These are phyloP conservation scores for Peribatodes rhomboidaria DNA, from an alignment of 2,888 invertebrate species.

Conservation along the genomic window DNA sequence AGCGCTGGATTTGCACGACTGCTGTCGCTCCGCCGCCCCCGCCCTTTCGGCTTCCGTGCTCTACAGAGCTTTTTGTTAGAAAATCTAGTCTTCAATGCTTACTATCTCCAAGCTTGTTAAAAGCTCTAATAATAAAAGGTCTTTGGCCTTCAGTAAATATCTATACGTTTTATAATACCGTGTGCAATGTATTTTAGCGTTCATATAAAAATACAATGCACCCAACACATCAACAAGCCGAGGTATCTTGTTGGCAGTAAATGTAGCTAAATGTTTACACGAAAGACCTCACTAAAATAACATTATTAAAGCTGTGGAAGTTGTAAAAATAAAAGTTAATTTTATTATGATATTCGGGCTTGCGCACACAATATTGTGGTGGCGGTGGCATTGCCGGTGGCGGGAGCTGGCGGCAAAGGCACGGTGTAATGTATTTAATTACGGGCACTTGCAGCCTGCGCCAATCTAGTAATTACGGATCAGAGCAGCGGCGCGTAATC, in stretches of 20 bases:
- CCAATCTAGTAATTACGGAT: slow-evolving; percentile 83
- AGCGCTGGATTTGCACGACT: slow-evolving; percentile 71
- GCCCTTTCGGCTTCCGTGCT: slow-evolving; percentile 48
- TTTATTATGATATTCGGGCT: slow-evolving; percentile 31
- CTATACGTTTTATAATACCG: not conserved
- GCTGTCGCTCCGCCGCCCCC: slow-evolving; percentile 56
- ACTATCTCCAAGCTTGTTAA: not conserved
- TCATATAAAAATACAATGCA: not conserved
- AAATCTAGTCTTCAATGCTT: slow-evolving; percentile 20
- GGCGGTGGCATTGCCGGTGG: slow-evolving; percentile 16
- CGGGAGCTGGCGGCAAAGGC: slow-evolving; percentile 55
- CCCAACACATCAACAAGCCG: slow-evolving; percentile 2
- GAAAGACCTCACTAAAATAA: slow-evolving; percentile 23
- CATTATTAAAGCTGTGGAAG: slow-evolving; percentile 24
- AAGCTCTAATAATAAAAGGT: too few species aligned
- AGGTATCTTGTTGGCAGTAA: slow-evolving; percentile 6
- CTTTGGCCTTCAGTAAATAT: not conserved
- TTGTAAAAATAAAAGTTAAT: slow-evolving; percentile 34
- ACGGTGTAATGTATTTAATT: slow-evolving; percentile 81
- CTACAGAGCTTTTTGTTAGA: slow-evolving; percentile 54
- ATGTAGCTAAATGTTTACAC: slow-evolving; percentile 27
- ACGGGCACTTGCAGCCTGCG: slow-evolving; percentile 77
- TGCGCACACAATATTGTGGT: slow-evolving; percentile 25
- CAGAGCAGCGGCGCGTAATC: slow-evolving; percentile 77
- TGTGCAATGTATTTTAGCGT: too few species aligned